A percentile compares a stretch with the other conserved stretches of the same genome.
phyloP scores from a whole-genome alignment of 2,797 vertebrate genomes.

The Crocidura indochinensis region DNA sequence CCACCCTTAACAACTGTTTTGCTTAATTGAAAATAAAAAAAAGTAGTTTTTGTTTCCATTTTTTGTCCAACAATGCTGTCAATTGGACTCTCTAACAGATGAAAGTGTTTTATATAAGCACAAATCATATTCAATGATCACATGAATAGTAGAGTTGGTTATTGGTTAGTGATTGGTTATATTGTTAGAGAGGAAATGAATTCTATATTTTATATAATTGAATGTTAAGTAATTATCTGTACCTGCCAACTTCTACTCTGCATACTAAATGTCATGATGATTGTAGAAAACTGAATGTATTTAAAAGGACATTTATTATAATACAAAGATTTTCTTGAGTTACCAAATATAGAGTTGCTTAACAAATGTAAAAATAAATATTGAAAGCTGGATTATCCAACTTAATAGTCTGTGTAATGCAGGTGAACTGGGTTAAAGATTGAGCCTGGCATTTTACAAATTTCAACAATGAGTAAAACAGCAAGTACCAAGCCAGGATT shows the following conservation, averaged over 20 bases:
- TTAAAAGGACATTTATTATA: neutral
- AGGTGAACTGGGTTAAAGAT: no score
- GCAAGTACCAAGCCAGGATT: no score
- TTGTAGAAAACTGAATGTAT: neutral
- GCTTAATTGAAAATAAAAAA: neutral
- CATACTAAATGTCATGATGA: neutral
- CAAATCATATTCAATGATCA: neutral
- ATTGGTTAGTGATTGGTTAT: neutral
- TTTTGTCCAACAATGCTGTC: neutral
- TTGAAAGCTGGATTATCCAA: no score
- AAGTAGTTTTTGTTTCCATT: neutral
- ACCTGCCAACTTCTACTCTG: neutral
- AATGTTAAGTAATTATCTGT: neutral
- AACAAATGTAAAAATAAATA: neutral
- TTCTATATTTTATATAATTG: constrained; percentile 30
- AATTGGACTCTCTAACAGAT: neutral
- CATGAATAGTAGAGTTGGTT: neutral
- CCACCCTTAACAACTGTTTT: neutral
- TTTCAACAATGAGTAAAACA: no score
- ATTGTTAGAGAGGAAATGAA: neutral
- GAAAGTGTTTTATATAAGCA: neutral
- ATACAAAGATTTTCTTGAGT: neutral
- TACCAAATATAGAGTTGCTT: neutral
- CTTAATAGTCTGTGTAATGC: no score
- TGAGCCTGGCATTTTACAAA: no score